These are phyloP conservation scores for Leptoclinus maculatus DNA, from an alignment of 2,797 vertebrate genomes.

Conservation along the genomic window DNA sequence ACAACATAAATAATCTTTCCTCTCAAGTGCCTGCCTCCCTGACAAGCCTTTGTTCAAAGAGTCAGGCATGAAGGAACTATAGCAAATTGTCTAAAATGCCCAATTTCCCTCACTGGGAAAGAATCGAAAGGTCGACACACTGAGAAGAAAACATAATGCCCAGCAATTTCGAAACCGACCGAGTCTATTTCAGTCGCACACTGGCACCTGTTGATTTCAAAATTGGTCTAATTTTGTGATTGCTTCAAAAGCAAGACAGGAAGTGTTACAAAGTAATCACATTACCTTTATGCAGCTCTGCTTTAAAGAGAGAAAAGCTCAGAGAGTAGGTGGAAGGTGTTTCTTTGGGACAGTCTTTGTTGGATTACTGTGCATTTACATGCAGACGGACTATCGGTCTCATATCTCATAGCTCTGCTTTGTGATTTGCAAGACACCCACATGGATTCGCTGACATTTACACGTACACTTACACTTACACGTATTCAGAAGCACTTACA, in stretches of 20 bases:
- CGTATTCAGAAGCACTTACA: conserved; percentile 10
- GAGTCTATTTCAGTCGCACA: not conserved
- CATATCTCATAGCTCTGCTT: not conserved
- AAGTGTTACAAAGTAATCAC: not conserved
- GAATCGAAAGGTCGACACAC: not conserved
- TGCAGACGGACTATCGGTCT: not conserved
- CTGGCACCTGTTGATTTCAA: conserved; percentile 5
- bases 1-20: not conserved
- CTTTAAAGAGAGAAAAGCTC: not conserved
- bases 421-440: not conserved
- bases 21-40: not conserved
- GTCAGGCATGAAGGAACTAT: not conserved
- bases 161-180: not conserved
- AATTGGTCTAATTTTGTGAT: not conserved
- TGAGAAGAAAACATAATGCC: not conserved
- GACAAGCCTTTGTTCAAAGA: not conserved
- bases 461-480: not conserved
- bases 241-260: not conserved
- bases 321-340: not conserved
- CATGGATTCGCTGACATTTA: conserved; percentile 23
- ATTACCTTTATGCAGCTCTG: not conserved
- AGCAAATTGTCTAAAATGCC: not conserved
- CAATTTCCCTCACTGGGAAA: not conserved
- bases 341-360: not conserved
- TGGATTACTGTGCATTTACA: not conserved